Conservation (phyloP, 2,888 invertebrate species). For the Zelleria hepariella region DNA sequence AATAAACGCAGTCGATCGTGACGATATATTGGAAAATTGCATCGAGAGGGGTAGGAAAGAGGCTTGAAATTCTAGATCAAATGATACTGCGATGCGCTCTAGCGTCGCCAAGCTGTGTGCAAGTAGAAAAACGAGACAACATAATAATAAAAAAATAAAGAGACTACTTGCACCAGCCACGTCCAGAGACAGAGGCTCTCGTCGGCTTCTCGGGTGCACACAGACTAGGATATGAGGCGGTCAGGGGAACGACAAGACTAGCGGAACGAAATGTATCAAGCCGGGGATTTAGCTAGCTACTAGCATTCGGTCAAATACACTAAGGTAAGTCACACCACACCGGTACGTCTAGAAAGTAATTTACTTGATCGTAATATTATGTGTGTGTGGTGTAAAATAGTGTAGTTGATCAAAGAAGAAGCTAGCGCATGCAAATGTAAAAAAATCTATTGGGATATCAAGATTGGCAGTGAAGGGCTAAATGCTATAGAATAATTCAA, state of each 20-base stretch:
- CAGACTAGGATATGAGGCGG: slow-evolving; percentile 57
- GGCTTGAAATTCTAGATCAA: slow-evolving; percentile 14
- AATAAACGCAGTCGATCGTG: too few relatives aligned
- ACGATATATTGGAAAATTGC: slow-evolving; percentile 2
- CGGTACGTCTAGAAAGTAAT: too few relatives aligned
- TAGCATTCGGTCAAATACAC: neutral
- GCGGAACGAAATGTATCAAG: neutral
- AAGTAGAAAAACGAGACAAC: slow-evolving; percentile 12
- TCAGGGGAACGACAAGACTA: slow-evolving; percentile 33
- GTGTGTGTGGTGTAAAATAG: too few relatives aligned
- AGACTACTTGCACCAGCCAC: slow-evolving; percentile 24
- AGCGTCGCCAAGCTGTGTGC: slow-evolving; percentile 26
- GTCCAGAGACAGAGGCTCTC: slow-evolving; percentile 47
- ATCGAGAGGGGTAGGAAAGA: neutral
- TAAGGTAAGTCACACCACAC: too few relatives aligned
- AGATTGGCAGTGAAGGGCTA: too few relatives aligned
- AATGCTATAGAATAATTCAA: too few relatives aligned
- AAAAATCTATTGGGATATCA: too few relatives aligned
- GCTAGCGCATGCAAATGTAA: neutral
- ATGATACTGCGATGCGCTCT: slow-evolving; percentile 9
- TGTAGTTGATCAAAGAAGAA: too few relatives aligned
- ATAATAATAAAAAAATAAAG: slow-evolving; percentile 6
- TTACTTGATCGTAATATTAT: too few relatives aligned
- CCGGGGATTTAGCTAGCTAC: neutral
- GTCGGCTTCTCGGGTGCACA: slow-evolving; percentile 65